phyloP scores from a whole-genome alignment of 2,888 invertebrate genomes.

The Erynnis tages region DNA sequence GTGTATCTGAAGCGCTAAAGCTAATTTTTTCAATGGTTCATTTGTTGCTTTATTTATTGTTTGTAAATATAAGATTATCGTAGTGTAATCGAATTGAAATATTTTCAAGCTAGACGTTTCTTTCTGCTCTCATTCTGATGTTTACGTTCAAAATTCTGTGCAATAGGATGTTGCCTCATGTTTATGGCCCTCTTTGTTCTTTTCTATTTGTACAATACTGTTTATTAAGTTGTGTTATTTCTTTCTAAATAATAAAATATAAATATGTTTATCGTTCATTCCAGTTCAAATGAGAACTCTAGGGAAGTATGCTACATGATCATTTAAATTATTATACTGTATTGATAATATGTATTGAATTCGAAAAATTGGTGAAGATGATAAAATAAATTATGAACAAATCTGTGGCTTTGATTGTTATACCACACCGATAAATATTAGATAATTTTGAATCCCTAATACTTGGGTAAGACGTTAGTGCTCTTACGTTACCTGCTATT shows the following conservation, averaged over 20 bases:
- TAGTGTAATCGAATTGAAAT: conserved; percentile 55
- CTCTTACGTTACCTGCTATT: too few species aligned
- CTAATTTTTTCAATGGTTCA: conserved; percentile 55
- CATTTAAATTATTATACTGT: conserved; percentile 81
- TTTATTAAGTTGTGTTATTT: conserved; percentile 76
- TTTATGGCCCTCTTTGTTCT: conserved; percentile 43
- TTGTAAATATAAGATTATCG: conserved; percentile 71
- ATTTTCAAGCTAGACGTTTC: conserved; percentile 54
- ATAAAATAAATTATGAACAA: conserved; percentile 79
- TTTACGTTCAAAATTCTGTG: conserved; percentile 56
- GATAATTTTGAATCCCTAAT: too few species aligned
- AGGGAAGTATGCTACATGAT: conserved; percentile 74
- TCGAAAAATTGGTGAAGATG: conserved; percentile 78
- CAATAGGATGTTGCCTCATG: conserved; percentile 73
- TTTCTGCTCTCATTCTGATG: conserved; percentile 41
- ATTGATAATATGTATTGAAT: conserved; percentile 78
- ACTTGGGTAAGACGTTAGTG: too few species aligned
- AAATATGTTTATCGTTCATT: conserved; percentile 80
- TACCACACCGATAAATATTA: background rate
- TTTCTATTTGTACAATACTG: conserved; percentile 62
- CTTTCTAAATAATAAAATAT: conserved; percentile 70
- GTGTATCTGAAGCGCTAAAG: conserved; percentile 53
- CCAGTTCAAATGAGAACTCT: conserved; percentile 79
- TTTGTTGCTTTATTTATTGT: conserved; percentile 78
- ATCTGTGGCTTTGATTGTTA: conserved; percentile 49